Base-by-base conservation (phyloP, 2,797 vertebrate genomes). In the Peromyscus attwateri region DNA sequence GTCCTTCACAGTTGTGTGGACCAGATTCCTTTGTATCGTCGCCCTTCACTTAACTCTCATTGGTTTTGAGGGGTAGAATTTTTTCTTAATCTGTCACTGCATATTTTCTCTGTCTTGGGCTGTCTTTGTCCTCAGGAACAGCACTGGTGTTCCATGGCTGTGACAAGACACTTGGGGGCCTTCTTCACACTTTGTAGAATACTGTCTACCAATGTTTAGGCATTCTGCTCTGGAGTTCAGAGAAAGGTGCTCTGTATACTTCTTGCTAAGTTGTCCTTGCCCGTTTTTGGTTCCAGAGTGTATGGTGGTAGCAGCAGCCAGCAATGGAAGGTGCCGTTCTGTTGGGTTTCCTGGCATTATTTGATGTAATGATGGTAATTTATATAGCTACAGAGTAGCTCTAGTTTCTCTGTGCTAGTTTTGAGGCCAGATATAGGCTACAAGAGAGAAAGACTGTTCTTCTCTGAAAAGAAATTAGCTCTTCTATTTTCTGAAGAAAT, bases 391-490 rank as follows among this genome's bases (percentile, higher is more conserved):
- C 31, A 16, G 52, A 83, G 29, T 27, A 79, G 34, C 71, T 73
- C 60, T 83, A 49, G 62, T 88, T 95, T 82, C 23, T 89, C 19
- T 77, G 21, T 89, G 80, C 60, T 97, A n/a, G 77, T 94, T 85
- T 75, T 81, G 71, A 94, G 52, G n/a, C 76, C 10, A 73, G 70
- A 66, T 75, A 62, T 14, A 81, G 70, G 37, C 37, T 94, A n/a
- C 16, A 64, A 92, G 92, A 34, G 34, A 79, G 31, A 89, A 80
- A 37, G 31, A 57, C 34, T 31, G 0, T 94, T 49, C 17, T 52
- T 77, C 91, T 84, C 46, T 91, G 77, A 92, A 95, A 94, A 94
- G 49, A 95, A 96, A 83, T 81, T 55, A n/a, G 17, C 1, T 76
- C 27, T 94, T 25, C 46, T 91, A 1, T 66, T 79, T 95, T 81